phyloP scores from a whole-genome alignment of 2,113 vertebrate species.

The Setophaga coronata region DNA sequence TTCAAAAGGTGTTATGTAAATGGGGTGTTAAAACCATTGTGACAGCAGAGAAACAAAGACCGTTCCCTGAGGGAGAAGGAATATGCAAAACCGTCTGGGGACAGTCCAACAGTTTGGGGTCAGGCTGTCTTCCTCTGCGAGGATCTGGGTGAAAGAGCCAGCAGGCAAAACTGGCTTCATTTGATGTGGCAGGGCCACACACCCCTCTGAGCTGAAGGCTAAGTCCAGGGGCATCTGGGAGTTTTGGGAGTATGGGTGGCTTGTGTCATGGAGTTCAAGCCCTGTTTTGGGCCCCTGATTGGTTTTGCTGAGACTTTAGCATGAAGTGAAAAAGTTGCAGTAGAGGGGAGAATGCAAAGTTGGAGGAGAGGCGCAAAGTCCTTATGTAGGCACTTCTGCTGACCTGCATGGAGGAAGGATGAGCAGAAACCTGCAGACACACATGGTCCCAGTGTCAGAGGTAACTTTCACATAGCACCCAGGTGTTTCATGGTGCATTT shows the following conservation, averaged over 20 bases:
- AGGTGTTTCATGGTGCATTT: neutral
- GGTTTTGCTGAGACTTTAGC: neutral
- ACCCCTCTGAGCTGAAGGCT: neutral
- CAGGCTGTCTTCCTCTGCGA: neutral
- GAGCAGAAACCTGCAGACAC: neutral
- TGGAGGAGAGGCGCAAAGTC: neutral
- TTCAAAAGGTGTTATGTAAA: conserved; percentile 40
- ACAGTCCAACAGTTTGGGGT: neutral
- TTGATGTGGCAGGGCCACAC: neutral
- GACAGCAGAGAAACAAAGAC: conserved; percentile 21
- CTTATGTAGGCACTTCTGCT: fast-evolving
- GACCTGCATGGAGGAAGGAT: fast-evolving
- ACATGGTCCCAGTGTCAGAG: fast-evolving
- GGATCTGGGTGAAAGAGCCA: neutral
- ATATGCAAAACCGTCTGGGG: neutral
- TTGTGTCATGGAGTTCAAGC: neutral
- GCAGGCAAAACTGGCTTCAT: neutral
- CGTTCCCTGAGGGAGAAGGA: neutral
- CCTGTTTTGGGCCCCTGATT: neutral
- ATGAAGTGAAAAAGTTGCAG: neutral
- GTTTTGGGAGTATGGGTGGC: neutral
- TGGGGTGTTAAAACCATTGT: neutral
- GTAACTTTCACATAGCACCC: neutral
- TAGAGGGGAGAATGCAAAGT: neutral
- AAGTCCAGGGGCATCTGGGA: neutral